Evolutionary conservation across 2,113 vertebrate genomes (phyloP), one percentile per base, ranked within the genome.

Genomic region (Lamprologus speciosus): DNA sequence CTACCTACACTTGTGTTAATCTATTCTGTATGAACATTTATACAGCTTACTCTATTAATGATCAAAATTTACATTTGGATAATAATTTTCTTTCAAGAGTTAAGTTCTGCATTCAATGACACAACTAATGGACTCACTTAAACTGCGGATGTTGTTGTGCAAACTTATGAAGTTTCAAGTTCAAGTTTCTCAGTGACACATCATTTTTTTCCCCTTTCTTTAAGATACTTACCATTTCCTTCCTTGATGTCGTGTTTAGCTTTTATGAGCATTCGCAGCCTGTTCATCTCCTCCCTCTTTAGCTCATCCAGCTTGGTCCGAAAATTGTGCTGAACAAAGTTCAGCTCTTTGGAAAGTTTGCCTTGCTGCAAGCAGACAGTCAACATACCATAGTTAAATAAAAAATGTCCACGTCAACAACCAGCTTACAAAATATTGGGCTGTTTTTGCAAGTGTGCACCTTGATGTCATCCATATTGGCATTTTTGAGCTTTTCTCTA

Each of bases 401-500:
- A 54, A 21, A 51, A 50, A 7, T 26, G 33, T 21, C 55, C 12
- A 8, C 6, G 47, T 16, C 80, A 84, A 83, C 65, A 85, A 79
- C 82, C 50, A 19, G 16, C 17, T 70, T 19, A 40, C 28, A 45
- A 70, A 83, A 84, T 9, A 31, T 16, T 4, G 8, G 17, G 12
- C 26, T 51, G 16, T 80, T 78, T 68, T 40, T n/a, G 35, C 3
- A 13, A 78, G 13, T 10, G 1, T 16, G 9, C 16, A 99, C 98
- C 97, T 98, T 98, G 94, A 99, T 98, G 93, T 98, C 98, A 2
- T 98, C 98, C 95, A 98, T 97, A 89, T 98, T 97, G 85, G 97
- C 97, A 88, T 97, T 97, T 93, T 97, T 97, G 4, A 99, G 97
- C 87, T 98, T 98, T 87, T 99, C 98, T 95, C 96, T 97, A 90